Percentiles rank a stretch among this genome's conserved stretches.
Conservation (phyloP, 92 coral and sea anemone species). For the Phenganax marumi region DNA sequence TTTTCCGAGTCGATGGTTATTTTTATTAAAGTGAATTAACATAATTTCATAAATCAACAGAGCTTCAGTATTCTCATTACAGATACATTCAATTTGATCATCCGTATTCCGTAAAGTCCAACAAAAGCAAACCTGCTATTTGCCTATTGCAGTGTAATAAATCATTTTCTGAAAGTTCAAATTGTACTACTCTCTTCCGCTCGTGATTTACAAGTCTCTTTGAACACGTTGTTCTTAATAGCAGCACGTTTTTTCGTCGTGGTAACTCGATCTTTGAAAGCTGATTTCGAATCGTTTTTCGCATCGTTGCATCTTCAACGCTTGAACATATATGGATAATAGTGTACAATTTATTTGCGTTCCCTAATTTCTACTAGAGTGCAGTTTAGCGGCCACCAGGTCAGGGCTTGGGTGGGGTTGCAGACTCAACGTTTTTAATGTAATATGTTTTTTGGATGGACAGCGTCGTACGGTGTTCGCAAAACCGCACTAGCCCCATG, state of each 20-base stretch:
- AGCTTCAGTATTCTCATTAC: background rate
- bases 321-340: background rate
- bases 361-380: too few species aligned
- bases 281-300: background rate
- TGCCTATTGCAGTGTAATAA: background rate
- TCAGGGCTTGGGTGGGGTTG: too few species aligned
- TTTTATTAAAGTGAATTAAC: background rate
- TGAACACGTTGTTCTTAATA: conserved; percentile 12
- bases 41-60: background rate
- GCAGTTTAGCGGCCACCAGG: too few species aligned
- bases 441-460: too few species aligned
- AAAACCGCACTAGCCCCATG: too few species aligned
- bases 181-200: background rate
- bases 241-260: background rate
- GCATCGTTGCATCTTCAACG: background rate
- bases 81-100: conserved; percentile 13
- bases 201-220: background rate
- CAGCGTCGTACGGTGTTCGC: too few species aligned
- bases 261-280: background rate
- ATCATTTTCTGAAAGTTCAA: background rate
- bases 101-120: background rate
- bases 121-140: conserved; percentile 14
- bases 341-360: conserved; percentile 15
- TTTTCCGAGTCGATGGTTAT: background rate
- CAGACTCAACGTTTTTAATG: too few species aligned